Percentiles rank a stretch among this genome's conserved stretches.
Conservation (phyloP, 2,888 invertebrate genomes). For the Opisthograptis luteolata region DNA sequence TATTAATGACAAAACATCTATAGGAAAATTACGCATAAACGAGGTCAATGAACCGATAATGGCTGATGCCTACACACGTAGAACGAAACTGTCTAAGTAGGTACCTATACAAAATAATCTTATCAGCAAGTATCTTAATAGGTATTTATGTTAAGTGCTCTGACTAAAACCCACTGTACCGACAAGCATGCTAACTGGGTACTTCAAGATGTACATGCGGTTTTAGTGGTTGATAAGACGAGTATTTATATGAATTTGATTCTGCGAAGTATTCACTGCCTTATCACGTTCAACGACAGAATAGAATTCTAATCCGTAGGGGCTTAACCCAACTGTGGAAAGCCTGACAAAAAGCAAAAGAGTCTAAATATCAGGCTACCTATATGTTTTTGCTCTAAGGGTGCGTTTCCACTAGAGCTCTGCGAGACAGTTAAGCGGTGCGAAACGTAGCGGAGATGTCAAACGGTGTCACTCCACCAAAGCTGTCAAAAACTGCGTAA, state of each 20-base stretch:
- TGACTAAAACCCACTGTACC: constrained; percentile 14
- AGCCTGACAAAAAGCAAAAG: too few relatives aligned
- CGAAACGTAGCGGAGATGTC: too few relatives aligned
- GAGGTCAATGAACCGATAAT: constrained; percentile 48
- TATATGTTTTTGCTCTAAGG: too few relatives aligned
- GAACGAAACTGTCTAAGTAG: constrained; percentile 31
- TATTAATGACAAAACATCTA: not conserved
- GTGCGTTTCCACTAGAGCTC: too few relatives aligned
- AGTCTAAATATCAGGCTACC: too few relatives aligned
- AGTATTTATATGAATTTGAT: not conserved
- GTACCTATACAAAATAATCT: constrained; percentile 38
- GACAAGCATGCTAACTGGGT: not conserved
- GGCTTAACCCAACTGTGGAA: too few relatives aligned
- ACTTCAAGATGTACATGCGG: not conserved
- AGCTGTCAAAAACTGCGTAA: too few relatives aligned
- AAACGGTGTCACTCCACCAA: too few relatives aligned
- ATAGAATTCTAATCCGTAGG: too few relatives aligned
- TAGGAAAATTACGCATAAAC: constrained; percentile 24
- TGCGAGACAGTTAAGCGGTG: not conserved
- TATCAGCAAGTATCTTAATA: constrained; percentile 41
- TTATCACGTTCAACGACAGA: too few relatives aligned
- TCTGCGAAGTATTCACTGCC: too few relatives aligned
- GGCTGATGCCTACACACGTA: constrained; percentile 18
- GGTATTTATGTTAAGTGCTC: constrained; percentile 46
- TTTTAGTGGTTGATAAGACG: not conserved